phyloP scores from a whole-genome alignment of 2,888 invertebrate genomes.

The Agrochola litura region DNA sequence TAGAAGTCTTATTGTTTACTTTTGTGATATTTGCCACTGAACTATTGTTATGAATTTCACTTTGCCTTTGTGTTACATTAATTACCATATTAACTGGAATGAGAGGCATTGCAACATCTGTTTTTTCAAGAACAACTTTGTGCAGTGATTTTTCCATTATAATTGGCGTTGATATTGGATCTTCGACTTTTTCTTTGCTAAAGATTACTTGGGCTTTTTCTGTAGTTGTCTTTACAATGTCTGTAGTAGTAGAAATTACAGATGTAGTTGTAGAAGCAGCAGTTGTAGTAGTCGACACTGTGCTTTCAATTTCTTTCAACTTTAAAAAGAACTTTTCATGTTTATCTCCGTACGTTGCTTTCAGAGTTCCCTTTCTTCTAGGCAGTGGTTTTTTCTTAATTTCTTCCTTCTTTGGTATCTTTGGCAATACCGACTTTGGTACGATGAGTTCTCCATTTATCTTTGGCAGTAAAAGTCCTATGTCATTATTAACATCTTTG shows the following conservation, averaged over 20 bases:
- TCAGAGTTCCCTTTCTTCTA: conserved; percentile 87
- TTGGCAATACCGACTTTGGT: conserved; percentile 76
- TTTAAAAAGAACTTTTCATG: conserved; percentile 83
- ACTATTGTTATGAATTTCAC: conserved; percentile 6
- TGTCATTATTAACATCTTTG: conserved; percentile 78
- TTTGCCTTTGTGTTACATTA: conserved; percentile 14
- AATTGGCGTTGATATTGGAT: not conserved
- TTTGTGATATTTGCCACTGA: conserved; percentile 20
- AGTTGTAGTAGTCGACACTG: conserved; percentile 7
- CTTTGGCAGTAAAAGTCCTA: conserved; percentile 76
- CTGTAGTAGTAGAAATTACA: conserved; percentile 1
- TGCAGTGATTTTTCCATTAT: conserved; percentile 23
- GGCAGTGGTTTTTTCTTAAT: conserved; percentile 82
- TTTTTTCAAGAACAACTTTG: conserved; percentile 41
- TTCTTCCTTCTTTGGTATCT: conserved; percentile 79
- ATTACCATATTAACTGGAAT: conserved; percentile 11
- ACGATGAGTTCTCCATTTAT: conserved; percentile 80
- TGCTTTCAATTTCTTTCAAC: conserved; percentile 57
- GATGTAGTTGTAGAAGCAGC: not conserved
- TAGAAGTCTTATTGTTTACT: not conserved
- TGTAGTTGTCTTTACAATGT: not conserved
- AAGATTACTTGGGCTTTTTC: conserved; percentile 22
- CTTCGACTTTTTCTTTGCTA: conserved; percentile 25
- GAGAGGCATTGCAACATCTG: conserved; percentile 6
- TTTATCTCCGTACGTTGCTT: conserved; percentile 89